Base-by-base conservation (phyloP, 2,113 vertebrate species). In the Callorhinus ursinus region DNA sequence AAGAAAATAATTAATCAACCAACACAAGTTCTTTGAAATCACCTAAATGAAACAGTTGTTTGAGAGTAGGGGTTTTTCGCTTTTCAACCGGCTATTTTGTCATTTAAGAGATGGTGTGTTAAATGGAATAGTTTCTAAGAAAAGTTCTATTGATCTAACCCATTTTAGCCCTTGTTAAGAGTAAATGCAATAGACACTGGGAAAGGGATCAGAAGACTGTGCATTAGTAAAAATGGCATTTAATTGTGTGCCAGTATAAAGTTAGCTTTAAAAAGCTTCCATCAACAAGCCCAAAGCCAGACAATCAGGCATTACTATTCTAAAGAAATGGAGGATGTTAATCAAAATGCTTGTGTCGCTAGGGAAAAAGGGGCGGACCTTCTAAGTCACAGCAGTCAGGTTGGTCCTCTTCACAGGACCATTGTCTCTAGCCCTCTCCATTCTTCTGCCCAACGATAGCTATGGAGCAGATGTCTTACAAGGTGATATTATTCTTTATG, bases 231-330 rank as follows among this genome's bases (percentile, higher is more conserved):
- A 88, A 46, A 90, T 51, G 59, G 71, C 55, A 80, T 87, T 89
- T 95, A 39, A 80, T 57, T 87, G 12, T 93, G 33, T 10, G 15
- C 5, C 18, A 61, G 18, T 39, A 84, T 86, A 61, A 82, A 4
- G 19, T 81, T 93, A 86, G n/a, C 39, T 88, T 95, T 90, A n/a
- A 67, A 92, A 95, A 90, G 5, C 9, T 77, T n/a, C 11, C 72
- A 33, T 65, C 5, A 67, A 55, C 22, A 71, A 96, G 74, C 22
- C 12, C 61, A 80, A 96, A 80, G 22, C 6, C 22, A 74, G 26
- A 26, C 1, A 71, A n/a, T 31, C 15, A 81, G 19, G 7, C 19
- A 79, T 77, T 14, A n/a, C 42, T 88, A 69, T 91, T 16, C 22
- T 67, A 26, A 49, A 91, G 14, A 93, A 82, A 49, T 24, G 1